Base-by-base conservation (phyloP, 2,113 vertebrate species). In the Crypturellus undulatus region DNA sequence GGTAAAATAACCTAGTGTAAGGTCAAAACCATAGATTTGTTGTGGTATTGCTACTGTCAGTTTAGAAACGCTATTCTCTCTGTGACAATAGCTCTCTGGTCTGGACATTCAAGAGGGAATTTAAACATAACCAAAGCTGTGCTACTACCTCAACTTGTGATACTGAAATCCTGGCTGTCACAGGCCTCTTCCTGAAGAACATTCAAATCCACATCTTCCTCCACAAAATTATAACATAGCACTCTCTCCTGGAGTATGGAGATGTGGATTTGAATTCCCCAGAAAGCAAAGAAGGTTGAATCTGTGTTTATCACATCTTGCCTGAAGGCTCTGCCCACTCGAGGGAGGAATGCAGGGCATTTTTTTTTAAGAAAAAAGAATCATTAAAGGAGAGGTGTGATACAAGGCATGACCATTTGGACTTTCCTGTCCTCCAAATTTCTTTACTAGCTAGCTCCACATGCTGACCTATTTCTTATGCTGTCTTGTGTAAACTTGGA, bases 391-490 rank as follows among this genome's bases (percentile, higher is more conserved):
- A 85, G 25, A 9, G 1, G 0, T 16, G 3, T 77, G 34, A 60
- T 45, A 2, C 51, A 51, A 90, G 20, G 64, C 0, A 0, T 0
- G 0, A 34, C 16, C 38, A 32, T 68, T 68, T 68, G 59, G 40
- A 47, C 54, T 77, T 22, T 10, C 4, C 7, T 36, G 21, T 68
- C n/a, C 58, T 64, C 24, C 15, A 9, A 54, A 62, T 20, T 69
- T 90, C 28, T 49, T 65, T 42, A 42, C 21, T 69, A 72, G 16
- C 38, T 69, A 87, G 36, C 25, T 51, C 28, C n/a, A 78, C 45
- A 49, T 73, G 83, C 28, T 82, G 54, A 69, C 19, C 7, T 60
- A 3, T 85, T 90, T 83, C 28, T 76, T n/a, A 42, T 21, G 10
- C 69, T 13, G 5, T 42, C 63, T 64, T 45, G 59, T 34, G 25